A percentile compares a stretch with the other conserved stretches of the same genome.
These are phyloP conservation scores for Mionectes macconnelli DNA, from an alignment of 2,113 vertebrate genomes.

Conservation along the genomic window DNA sequence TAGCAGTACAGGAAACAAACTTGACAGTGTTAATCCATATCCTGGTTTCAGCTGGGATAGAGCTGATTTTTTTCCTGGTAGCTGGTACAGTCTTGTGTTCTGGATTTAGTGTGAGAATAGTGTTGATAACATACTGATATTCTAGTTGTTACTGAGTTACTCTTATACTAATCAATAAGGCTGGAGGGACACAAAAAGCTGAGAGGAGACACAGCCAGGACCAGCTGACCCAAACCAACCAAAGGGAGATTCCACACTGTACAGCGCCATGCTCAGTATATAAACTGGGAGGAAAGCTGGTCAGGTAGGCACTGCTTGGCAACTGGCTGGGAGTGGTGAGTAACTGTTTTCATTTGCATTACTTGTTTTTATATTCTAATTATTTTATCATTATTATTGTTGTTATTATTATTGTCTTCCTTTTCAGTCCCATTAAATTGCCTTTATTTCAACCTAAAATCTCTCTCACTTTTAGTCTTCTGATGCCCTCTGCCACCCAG, in stretches of 20 bases:
- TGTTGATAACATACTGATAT: neutral
- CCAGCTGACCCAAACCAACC: neutral
- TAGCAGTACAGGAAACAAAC: neutral
- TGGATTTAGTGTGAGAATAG: neutral
- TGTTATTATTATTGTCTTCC: neutral
- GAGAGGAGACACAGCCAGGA: neutral
- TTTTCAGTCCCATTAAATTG: neutral
- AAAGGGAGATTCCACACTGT: neutral
- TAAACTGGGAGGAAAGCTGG: neutral
- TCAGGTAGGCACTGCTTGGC: neutral
- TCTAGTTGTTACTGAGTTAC: neutral
- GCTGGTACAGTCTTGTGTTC: neutral
- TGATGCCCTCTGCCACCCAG: neutral
- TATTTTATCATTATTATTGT: too few relatives aligned
- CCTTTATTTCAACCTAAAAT: neutral
- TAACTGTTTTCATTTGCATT: neutral
- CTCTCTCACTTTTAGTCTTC: neutral
- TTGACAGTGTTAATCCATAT: neutral
- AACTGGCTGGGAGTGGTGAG: rapidly evolving
- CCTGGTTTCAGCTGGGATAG: neutral
- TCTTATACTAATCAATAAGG: neutral
- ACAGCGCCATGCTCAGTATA: neutral
- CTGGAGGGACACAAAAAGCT: neutral
- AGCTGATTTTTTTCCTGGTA: neutral
- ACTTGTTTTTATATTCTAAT: neutral